Percentiles rank a stretch among this genome's conserved stretches.
Conservation (phyloP, 2,113 vertebrate genomes). For the Centropus bengalensis region DNA sequence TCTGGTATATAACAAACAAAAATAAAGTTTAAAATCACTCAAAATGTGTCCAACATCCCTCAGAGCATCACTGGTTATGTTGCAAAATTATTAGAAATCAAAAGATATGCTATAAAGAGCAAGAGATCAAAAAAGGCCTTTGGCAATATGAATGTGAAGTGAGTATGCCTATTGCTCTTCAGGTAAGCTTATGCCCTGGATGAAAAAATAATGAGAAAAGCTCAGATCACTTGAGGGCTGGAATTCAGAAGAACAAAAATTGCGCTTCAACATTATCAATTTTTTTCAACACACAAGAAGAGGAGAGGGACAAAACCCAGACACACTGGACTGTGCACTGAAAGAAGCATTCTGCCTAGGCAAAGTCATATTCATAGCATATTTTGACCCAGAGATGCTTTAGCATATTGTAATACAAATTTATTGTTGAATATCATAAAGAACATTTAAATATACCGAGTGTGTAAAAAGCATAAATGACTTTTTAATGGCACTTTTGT, state of each 20-base stretch:
- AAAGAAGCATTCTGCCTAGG: neutral
- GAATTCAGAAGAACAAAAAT: neutral
- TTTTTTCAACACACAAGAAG: neutral
- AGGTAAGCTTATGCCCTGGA: neutral
- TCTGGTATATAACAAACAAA: neutral
- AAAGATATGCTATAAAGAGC: neutral
- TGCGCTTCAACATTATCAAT: neutral
- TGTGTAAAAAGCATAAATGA: neutral
- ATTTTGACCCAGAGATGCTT: neutral
- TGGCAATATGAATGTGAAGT: neutral
- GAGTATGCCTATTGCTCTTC: neutral
- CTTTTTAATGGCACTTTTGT: neutral
- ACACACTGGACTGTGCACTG: neutral
- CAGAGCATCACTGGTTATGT: neutral
- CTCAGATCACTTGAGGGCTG: neutral
- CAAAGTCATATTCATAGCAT: neutral
- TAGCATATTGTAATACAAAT: neutral
- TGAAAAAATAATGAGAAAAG: neutral
- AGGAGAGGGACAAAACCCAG: neutral
- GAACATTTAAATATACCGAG: neutral
- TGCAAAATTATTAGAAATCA: neutral
- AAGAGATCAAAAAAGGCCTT: neutral
- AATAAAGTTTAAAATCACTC: neutral
- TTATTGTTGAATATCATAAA: neutral
- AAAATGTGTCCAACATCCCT: neutral